Percentiles rank a stretch among this genome's conserved stretches.
These are phyloP conservation scores for Zaprionus africanus DNA, from an alignment of 1,140 invertebrate genomes.

Conservation along the genomic window DNA sequence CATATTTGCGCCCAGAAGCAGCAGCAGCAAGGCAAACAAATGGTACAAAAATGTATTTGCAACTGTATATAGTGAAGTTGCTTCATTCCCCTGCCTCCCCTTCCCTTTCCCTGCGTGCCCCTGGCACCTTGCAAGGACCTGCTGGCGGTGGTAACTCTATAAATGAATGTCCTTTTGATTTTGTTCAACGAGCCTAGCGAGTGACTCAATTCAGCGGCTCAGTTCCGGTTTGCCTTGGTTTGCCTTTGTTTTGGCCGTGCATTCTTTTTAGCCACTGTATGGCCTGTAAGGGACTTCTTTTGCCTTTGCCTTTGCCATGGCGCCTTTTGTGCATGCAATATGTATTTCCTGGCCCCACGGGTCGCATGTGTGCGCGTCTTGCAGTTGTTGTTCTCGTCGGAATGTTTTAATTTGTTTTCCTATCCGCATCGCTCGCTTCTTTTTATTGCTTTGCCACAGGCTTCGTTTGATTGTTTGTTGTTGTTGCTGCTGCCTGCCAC, in stretches of 20 bases:
- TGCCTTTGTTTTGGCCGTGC: slow-evolving; percentile 70
- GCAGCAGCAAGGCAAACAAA: slow-evolving; percentile 62
- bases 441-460: slow-evolving; percentile 77
- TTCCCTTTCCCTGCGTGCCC: neutral
- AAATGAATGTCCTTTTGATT: slow-evolving; percentile 83
- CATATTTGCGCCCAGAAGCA: slow-evolving; percentile 63
- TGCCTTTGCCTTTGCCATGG: slow-evolving; percentile 26
- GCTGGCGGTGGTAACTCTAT: slow-evolving; percentile 60
- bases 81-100: slow-evolving; percentile 27
- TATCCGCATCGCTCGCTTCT: slow-evolving; percentile 75
- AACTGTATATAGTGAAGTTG: slow-evolving; percentile 54
- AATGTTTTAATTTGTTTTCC: slow-evolving; percentile 84
- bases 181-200: slow-evolving; percentile 82
- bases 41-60: slow-evolving; percentile 81
- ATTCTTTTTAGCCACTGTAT: slow-evolving; percentile 57
- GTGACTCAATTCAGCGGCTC: slow-evolving; percentile 78
- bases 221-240: slow-evolving; percentile 42
- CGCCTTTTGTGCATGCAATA: slow-evolving; percentile 45
- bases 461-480: slow-evolving; percentile 77
- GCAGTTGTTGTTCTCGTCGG: slow-evolving; percentile 58
- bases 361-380: slow-evolving; percentile 47
- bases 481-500: slow-evolving; percentile 52
- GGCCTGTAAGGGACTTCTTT: slow-evolving; percentile 31
- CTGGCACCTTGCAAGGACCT: neutral
- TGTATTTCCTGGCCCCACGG: slow-evolving; percentile 34